A percentile compares a stretch with the other conserved stretches of the same genome.
Conservation (phyloP, 2,888 invertebrate genomes). For the Neocrepidodera transversa region DNA sequence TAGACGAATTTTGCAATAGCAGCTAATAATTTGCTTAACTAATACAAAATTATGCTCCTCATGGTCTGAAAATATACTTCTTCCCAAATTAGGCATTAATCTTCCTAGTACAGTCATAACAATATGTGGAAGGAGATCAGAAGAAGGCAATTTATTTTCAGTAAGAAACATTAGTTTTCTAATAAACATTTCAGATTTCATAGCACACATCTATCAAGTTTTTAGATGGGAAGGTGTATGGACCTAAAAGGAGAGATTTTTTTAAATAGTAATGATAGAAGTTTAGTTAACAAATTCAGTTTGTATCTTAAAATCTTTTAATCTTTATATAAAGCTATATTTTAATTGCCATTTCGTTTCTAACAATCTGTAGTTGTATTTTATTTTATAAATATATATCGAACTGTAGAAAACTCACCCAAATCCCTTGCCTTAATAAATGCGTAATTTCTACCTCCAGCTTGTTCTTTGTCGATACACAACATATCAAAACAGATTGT, state of each 20-base stretch:
- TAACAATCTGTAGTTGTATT: too few species aligned
- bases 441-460: not conserved
- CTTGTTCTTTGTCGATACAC: not conserved
- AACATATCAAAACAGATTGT: not conserved
- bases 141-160: not conserved
- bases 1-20: slow-evolving; percentile 5
- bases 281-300: too few species aligned
- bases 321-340: too few species aligned
- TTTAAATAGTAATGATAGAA: too few species aligned
- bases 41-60: slow-evolving; percentile 3
- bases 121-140: not conserved
- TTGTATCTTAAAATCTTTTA: too few species aligned
- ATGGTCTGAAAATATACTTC: slow-evolving; percentile 1
- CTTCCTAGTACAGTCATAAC: not conserved
- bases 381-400: too few species aligned
- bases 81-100: not conserved
- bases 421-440: slow-evolving; percentile 7
- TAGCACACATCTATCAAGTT: not conserved
- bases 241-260: slow-evolving; percentile 5
- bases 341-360: too few species aligned
- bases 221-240: not conserved
- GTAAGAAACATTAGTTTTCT: not conserved
- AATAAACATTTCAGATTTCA: not conserved
- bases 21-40: not conserved
- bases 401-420: slow-evolving; percentile 8